Conservation (phyloP, 2,113 vertebrate species). For the Pygoscelis antarcticus region DNA sequence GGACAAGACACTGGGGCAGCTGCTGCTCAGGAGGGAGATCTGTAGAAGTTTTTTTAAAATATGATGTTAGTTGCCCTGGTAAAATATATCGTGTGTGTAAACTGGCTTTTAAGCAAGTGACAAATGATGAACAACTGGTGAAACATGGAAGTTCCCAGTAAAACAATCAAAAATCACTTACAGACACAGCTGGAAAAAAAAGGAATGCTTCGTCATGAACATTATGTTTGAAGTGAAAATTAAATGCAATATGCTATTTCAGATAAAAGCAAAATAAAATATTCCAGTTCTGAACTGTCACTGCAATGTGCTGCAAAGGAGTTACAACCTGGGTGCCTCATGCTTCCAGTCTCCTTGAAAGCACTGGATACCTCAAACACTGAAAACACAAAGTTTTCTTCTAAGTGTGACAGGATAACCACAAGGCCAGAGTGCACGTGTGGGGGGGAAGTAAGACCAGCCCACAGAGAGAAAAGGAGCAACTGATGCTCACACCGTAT, state of each 20-base stretch:
- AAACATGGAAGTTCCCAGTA: not conserved
- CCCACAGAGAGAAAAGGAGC: not conserved
- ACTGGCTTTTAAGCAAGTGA: not conserved
- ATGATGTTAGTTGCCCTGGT: not conserved
- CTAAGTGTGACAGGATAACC: not conserved
- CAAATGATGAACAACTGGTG: not conserved
- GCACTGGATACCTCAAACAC: not conserved
- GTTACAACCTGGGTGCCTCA: not conserved
- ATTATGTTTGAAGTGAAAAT: not conserved
- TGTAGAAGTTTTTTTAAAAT: conserved; percentile 41
- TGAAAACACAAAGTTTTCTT: not conserved
- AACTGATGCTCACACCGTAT: not conserved
- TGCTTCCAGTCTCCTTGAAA: not conserved
- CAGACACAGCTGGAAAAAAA: not conserved
- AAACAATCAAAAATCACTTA: not conserved
- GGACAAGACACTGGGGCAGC: conserved; percentile 86
- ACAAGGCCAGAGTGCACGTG: not conserved
- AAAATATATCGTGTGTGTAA: not conserved
- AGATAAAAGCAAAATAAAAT: not conserved
- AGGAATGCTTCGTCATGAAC: not conserved
- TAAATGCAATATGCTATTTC: not conserved
- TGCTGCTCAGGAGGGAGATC: conserved; percentile 78
- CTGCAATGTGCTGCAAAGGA: not conserved
- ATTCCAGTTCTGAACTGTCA: not conserved
- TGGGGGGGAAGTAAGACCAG: not conserved